These are phyloP conservation scores for Acanthiza pusilla DNA, from an alignment of 2,797 vertebrate species.

Conservation along the genomic window DNA sequence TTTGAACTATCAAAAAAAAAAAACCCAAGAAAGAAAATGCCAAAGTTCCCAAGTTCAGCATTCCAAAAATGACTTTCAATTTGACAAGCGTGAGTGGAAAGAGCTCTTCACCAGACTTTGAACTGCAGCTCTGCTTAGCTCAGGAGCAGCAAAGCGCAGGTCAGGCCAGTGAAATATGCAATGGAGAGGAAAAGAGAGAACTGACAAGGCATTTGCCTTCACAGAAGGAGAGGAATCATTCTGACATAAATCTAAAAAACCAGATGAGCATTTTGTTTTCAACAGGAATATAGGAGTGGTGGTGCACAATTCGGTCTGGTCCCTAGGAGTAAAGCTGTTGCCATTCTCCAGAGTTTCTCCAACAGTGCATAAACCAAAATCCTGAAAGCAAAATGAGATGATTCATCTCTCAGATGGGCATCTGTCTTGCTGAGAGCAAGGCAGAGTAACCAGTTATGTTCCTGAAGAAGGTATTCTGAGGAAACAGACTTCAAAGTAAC, in stretches of 20 bases:
- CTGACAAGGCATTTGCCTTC: neutral
- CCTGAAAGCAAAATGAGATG: neutral
- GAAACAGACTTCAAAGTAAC: neutral
- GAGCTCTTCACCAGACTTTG: neutral
- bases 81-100: conserved; percentile 32
- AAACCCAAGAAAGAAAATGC: conserved; percentile 17
- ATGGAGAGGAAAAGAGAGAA: neutral
- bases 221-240: neutral
- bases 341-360: neutral
- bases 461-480: neutral
- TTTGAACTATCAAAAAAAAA: neutral
- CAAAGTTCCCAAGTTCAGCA: conserved; percentile 51
- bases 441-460: neutral
- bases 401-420: neutral
- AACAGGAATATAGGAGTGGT: neutral
- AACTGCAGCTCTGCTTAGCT: conserved; percentile 10
- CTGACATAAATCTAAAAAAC: neutral
- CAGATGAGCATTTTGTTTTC: neutral
- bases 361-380: neutral
- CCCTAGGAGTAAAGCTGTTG: neutral
- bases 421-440: neutral
- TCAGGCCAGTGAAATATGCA: neutral
- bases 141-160: neutral
- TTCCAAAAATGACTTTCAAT: conserved; percentile 18
- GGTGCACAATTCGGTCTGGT: neutral